Percentiles rank a stretch among this genome's conserved stretches.
Conservation (phyloP, 53 echinoderm and acorn worm species). For the Arbacia lixula region DNA sequence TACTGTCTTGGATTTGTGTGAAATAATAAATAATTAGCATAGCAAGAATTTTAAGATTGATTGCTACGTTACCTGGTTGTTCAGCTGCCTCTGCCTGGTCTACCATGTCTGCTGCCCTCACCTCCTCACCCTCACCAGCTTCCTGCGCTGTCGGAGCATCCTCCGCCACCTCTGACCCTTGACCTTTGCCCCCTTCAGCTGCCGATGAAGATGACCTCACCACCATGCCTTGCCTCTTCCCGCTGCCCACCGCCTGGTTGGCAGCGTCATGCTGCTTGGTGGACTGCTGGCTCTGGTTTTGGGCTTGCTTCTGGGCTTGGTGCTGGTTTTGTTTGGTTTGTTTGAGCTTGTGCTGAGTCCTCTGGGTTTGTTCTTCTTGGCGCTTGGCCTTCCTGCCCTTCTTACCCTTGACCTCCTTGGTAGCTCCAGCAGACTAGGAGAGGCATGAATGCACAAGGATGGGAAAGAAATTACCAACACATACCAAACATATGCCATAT, state of each 20-base stretch:
- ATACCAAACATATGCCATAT: too few relatives aligned
- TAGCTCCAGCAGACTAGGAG: constrained; percentile 78
- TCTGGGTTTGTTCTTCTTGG: constrained; percentile 56
- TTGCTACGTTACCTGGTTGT: constrained; percentile 24
- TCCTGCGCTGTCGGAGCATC: background rate
- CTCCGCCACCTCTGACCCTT: constrained; percentile 30
- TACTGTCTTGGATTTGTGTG: too few relatives aligned
- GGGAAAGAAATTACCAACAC: too few relatives aligned
- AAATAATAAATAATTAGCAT: too few relatives aligned
- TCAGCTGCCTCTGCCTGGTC: background rate
- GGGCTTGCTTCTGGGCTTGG: constrained; percentile 52
- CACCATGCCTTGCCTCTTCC: constrained; percentile 10
- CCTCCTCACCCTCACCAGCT: background rate
- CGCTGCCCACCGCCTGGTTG: background rate
- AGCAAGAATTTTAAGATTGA: too few relatives aligned
- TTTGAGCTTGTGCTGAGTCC: constrained; percentile 34
- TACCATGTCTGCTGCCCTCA: background rate
- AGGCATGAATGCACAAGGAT: too few relatives aligned
- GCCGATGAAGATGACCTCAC: background rate
- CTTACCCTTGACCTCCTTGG: constrained; percentile 83
- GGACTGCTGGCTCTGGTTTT: constrained; percentile 7
- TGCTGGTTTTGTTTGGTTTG: constrained; percentile 24
- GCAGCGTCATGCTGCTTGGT: too few relatives aligned
- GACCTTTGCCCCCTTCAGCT: constrained; percentile 11
- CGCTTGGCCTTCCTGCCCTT: constrained; percentile 80